Evolutionary conservation across 2,797 vertebrate genomes (phyloP).

Genomic region (Gallirallus australis): DNA sequence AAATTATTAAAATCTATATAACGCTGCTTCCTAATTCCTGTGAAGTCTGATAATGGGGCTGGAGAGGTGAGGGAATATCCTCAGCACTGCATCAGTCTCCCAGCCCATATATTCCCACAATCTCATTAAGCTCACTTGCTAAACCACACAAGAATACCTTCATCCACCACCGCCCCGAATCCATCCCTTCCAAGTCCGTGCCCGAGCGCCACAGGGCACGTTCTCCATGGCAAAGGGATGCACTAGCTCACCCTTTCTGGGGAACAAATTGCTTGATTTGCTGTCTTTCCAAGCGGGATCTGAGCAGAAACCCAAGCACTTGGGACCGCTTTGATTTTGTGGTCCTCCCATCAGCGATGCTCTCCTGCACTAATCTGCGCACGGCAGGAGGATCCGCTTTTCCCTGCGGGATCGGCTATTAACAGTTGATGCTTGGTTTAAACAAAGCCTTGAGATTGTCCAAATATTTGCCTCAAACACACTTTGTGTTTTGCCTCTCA

Average conservation of each 20-base stretch:
- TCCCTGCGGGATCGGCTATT: conserved; percentile 49
- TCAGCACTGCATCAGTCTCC: fast-evolving
- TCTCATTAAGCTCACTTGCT: neutral
- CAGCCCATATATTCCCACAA: fast-evolving
- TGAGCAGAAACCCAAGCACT: neutral
- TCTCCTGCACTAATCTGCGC: conserved; percentile 9
- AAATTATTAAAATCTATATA: neutral
- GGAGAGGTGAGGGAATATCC: neutral
- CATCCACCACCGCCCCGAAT: neutral
- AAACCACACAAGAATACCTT: neutral
- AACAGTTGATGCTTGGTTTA: conserved; percentile 36
- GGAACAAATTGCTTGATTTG: neutral
- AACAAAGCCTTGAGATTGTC: conserved; percentile 65
- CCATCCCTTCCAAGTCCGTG: fast-evolving
- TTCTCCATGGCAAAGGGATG: fast-evolving
- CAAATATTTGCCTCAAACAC: conserved; percentile 71
- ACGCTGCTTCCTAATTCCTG: neutral
- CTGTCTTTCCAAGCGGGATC: neutral
- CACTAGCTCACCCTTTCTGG: fast-evolving
- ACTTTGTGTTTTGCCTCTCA: neutral
- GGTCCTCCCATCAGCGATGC: neutral
- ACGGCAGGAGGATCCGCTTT: conserved; percentile 27
- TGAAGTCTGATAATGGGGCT: neutral
- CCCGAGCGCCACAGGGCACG: neutral
- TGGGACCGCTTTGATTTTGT: neutral